These are phyloP conservation scores for Muschampia plurimacula DNA, from an alignment of 2,888 invertebrate species.

Conservation along the genomic window DNA sequence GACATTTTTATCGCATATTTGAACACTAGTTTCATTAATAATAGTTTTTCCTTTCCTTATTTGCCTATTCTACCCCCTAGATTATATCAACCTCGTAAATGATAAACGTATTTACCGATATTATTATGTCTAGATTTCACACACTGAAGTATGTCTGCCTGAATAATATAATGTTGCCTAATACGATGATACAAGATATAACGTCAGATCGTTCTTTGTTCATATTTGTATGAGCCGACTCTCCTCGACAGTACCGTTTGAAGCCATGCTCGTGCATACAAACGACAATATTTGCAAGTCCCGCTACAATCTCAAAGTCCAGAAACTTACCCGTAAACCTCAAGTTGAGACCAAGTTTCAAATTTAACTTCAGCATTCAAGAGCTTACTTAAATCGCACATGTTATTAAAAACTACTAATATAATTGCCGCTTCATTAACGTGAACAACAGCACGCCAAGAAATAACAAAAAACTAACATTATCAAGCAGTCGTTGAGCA, in stretches of 20 bases:
- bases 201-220: slow-evolving; percentile 39
- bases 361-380: slow-evolving; percentile 10
- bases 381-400: not conserved
- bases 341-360: slow-evolving; percentile 1
- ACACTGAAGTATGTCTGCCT: not conserved
- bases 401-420: not conserved
- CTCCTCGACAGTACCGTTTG: slow-evolving; percentile 28
- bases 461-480: slow-evolving; percentile 4
- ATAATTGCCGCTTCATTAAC: slow-evolving; percentile 2
- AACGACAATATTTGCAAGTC: slow-evolving; percentile 38
- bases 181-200: slow-evolving; percentile 31
- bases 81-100: not conserved
- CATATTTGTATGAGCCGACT: slow-evolving; percentile 30
- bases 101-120: not conserved
- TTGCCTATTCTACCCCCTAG: slow-evolving; percentile 14
- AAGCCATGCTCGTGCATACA: slow-evolving; percentile 35
- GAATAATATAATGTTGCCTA: slow-evolving; percentile 16
- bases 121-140: not conserved
- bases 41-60: slow-evolving; percentile 52
- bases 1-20: slow-evolving; percentile 67
- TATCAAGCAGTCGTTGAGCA: not conserved
- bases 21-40: slow-evolving; percentile 68
- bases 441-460: not conserved
- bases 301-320: slow-evolving; percentile 37
- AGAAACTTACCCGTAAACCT: slow-evolving; percentile 27